phyloP scores from a whole-genome alignment of 2,797 vertebrate genomes.

The Acipenser ruthenus region DNA sequence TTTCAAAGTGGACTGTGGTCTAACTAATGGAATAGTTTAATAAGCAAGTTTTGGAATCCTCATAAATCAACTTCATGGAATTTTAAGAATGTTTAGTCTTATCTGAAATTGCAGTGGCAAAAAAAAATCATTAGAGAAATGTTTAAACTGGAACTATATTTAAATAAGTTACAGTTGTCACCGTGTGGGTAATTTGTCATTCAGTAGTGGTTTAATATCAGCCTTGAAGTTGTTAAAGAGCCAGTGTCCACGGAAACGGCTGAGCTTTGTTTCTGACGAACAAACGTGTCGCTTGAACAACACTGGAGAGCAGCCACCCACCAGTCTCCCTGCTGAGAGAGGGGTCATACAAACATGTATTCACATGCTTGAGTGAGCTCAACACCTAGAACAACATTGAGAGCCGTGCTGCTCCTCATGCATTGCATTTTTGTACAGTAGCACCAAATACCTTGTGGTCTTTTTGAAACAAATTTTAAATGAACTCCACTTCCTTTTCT shows the following conservation, averaged over 20 bases:
- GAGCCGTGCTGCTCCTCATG: conserved; percentile 35
- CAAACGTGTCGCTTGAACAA: conserved; percentile 39
- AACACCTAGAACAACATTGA: conserved; percentile 58
- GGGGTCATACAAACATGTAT: conserved; percentile 50
- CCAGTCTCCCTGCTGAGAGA: conserved; percentile 39
- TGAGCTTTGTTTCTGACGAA: conserved; percentile 47
- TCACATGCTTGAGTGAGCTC: conserved; percentile 51
- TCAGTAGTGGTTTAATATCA: conserved; percentile 11
- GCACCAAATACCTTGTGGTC: conserved; percentile 30
- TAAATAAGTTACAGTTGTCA: conserved; percentile 17
- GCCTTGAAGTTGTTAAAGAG: conserved; percentile 23
- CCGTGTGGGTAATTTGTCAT: conserved; percentile 25
- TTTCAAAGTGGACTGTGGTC: too few relatives aligned
- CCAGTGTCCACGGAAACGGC: conserved; percentile 41
- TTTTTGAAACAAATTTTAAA: conserved; percentile 38
- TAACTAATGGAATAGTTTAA: neutral
- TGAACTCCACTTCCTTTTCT: conserved; percentile 39
- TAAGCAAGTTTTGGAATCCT: neutral
- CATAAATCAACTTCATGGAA: conserved; percentile 26
- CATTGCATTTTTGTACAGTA: conserved; percentile 48
- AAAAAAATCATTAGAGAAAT: neutral
- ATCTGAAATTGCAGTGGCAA: conserved; percentile 24
- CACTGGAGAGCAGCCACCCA: conserved; percentile 39
- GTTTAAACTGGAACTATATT: neutral
- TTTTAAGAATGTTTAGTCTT: conserved; percentile 28